Evolutionary conservation across 2,797 vertebrate genomes (phyloP), one percentile per base, ranked within the genome.

Genomic region (Euthynnus affinis): DNA sequence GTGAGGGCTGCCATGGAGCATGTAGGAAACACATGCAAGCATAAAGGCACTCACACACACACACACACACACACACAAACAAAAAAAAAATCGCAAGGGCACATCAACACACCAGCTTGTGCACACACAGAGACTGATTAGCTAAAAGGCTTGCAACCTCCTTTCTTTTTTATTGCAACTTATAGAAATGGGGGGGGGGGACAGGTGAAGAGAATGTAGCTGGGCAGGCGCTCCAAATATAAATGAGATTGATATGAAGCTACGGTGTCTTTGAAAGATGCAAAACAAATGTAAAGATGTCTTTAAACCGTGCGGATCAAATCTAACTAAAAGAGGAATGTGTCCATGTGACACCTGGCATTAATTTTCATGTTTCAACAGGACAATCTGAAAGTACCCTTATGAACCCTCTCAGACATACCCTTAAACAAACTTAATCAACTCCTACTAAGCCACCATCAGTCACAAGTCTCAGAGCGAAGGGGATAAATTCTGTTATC

Each of bases 11-110:
- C 89, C 84, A 79, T 3, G 68, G 78, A 88, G 78, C 87, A 85
- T 78, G 87, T 64, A 78, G 81, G 85, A 87, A 90, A 84, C 91
- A 86, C 87, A 87, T 82, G 87, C 76, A 78, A 80, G 79, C 86
- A 87, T 56, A 27, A 72, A 56, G 63, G 55, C 74, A 44, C 58
- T 69, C 60, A 59, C 14, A n/a, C 40, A 23, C 29, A 69, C 59
- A 80, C 15, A n/a, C 20, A 44, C 48, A 76, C 44, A 48, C 5
- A 48, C 44, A 71, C 60, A 59, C 14, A 18, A 25, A 18, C 27
- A 29, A 29, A 29, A 29, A 29, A 27, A 68, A 27, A 60, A 55
- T 27, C 49, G 17, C 23, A 27, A 53, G 42, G 12, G 67, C 9
- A 17, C 61, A 71, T 27, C 2, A 64, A 70, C 23, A 51, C 58